phyloP scores from a whole-genome alignment of 2,797 vertebrate species.

The Molossus alvarezi region DNA sequence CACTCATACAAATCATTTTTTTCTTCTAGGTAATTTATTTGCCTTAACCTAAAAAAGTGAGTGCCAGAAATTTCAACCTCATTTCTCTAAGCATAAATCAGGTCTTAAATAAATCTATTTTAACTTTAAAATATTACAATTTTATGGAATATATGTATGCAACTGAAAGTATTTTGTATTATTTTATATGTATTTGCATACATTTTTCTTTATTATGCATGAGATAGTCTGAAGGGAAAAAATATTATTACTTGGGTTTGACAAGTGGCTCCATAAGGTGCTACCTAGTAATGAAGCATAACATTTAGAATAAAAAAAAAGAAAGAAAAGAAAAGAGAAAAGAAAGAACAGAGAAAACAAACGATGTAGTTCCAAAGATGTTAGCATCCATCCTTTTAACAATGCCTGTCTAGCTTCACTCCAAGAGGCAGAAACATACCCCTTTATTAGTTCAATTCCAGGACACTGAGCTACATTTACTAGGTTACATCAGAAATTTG shows the following conservation, averaged over 20 bases:
- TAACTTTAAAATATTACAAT: background rate
- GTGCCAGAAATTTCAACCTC: background rate
- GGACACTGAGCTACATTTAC: background rate
- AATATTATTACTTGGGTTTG: background rate
- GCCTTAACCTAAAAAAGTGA: background rate
- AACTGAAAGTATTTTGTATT: background rate
- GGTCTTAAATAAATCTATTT: background rate
- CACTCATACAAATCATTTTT: background rate
- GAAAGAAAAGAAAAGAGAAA: background rate
- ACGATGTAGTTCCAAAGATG: background rate
- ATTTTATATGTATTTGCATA: background rate
- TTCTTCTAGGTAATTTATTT: background rate
- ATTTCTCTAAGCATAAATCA: background rate
- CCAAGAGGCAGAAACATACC: background rate
- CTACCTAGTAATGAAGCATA: background rate
- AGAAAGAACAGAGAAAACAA: background rate
- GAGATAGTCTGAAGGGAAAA: background rate
- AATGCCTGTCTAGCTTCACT: background rate
- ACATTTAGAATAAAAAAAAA: background rate
- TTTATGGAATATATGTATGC: too few species aligned
- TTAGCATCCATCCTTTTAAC: background rate
- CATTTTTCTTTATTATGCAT: background rate
- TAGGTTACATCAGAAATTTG: background rate
- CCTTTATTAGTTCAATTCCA: background rate
- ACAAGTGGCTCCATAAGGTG: background rate